Conservation (phyloP, 2,797 vertebrate genomes). For the Periparus ater region DNA sequence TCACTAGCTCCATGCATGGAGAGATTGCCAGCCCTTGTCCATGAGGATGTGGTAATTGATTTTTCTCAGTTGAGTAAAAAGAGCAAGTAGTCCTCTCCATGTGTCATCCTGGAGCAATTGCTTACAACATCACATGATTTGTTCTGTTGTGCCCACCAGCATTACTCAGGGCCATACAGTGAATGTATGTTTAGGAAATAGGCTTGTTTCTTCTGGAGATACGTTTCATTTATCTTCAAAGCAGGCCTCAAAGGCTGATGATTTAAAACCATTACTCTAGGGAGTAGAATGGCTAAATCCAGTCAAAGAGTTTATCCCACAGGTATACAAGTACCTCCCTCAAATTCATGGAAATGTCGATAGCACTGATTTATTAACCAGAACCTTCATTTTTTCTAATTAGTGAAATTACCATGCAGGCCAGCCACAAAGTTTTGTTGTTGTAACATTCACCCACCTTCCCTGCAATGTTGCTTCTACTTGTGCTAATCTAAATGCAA, state of each 20-base stretch:
- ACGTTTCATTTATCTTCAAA: background rate
- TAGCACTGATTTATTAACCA: background rate
- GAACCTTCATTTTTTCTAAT: conserved; percentile 10
- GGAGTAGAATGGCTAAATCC: background rate
- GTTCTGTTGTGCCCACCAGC: background rate
- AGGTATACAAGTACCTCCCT: background rate
- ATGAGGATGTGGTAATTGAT: background rate
- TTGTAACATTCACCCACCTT: conserved; percentile 29
- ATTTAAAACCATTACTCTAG: background rate
- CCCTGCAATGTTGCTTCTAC: background rate
- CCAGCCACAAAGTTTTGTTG: background rate
- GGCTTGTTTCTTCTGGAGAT: background rate
- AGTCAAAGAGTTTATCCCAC: background rate
- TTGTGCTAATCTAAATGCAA: conserved; percentile 37
- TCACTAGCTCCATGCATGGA: accelerated
- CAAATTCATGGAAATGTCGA: background rate
- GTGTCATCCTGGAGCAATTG: background rate
- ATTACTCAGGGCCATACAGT: background rate
- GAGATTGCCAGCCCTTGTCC: background rate
- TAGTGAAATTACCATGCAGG: background rate
- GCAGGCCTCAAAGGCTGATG: background rate
- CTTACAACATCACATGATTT: background rate
- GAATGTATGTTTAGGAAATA: background rate
- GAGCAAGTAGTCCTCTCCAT: background rate
- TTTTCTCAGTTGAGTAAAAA: background rate